These are phyloP conservation scores for Mactromeris polynyma DNA, from an alignment of 2,888 invertebrate genomes.

Conservation along the genomic window DNA sequence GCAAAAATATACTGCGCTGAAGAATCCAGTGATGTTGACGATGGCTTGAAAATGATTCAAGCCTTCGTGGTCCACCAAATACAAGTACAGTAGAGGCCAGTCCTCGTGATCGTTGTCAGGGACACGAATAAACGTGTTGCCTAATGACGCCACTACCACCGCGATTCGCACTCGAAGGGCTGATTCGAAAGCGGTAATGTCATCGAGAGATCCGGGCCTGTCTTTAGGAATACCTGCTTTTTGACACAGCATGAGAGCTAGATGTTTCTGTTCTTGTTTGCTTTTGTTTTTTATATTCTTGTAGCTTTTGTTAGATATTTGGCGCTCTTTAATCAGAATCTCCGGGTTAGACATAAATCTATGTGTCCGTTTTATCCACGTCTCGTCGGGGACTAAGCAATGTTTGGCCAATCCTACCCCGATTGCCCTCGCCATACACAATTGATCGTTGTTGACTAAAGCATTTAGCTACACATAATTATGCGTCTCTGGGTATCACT, in stretches of 20 bases:
- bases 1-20: conserved; percentile 31
- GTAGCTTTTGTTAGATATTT: background rate
- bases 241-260: background rate
- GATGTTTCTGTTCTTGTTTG: background rate
- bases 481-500: too few species aligned
- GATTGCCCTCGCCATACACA: too few species aligned
- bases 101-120: background rate
- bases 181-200: background rate
- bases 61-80: background rate
- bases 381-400: background rate
- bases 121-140: background rate
- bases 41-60: conserved; percentile 26
- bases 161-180: background rate
- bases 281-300: background rate
- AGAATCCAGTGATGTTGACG: conserved; percentile 28
- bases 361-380: background rate
- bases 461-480: too few species aligned
- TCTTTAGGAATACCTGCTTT: background rate
- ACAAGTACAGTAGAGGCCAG: background rate
- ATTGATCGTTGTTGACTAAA: too few species aligned
- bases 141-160: background rate
- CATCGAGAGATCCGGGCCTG: background rate
- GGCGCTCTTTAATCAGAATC: background rate
- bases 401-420: too few species aligned
- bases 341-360: background rate